Evolutionary conservation across 2,888 invertebrate species (phyloP).

Genomic region (Tachystola acroxantha): DNA sequence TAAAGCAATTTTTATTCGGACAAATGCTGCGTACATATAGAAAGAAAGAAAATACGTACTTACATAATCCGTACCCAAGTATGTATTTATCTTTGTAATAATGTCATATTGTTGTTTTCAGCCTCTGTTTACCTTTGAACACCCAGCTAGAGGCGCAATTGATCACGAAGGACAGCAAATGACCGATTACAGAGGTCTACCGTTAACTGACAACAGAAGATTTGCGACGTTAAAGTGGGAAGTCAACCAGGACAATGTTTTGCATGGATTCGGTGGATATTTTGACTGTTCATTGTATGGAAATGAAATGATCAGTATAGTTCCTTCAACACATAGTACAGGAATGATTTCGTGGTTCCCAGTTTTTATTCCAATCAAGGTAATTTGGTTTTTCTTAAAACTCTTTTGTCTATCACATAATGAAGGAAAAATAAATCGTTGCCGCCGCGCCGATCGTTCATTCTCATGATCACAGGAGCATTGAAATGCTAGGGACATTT

Average conservation of each 20-base stretch:
- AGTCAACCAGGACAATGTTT: conserved; percentile 85
- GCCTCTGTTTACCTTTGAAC: conserved; percentile 90
- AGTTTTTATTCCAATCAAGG: conserved; percentile 93
- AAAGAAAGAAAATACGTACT: too few relatives aligned
- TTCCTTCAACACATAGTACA: conserved; percentile 91
- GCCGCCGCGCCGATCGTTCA: too few relatives aligned
- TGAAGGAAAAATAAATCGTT: too few relatives aligned
- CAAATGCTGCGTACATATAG: too few relatives aligned
- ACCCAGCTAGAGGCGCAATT: conserved; percentile 87
- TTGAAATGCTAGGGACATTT: too few relatives aligned
- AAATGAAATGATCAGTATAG: conserved; percentile 91
- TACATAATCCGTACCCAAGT: too few relatives aligned
- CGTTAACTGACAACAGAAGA: conserved; percentile 87
- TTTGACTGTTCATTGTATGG: conserved; percentile 94
- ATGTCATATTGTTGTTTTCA: conserved; percentile 41
- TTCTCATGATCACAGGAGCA: too few relatives aligned
- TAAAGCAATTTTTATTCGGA: too few relatives aligned
- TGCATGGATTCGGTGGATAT: conserved; percentile 98
- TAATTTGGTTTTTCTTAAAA: conserved; percentile 35
- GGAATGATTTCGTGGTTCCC: conserved; percentile 99
- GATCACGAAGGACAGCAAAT: conserved; percentile 83
- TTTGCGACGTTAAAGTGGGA: conserved; percentile 83
- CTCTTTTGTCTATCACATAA: background rate
- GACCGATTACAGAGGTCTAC: conserved; percentile 83
- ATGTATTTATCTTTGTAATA: conserved; percentile 9